Base-by-base conservation (phyloP, 2,888 invertebrate genomes). In the Chrysolina oricalcia region DNA sequence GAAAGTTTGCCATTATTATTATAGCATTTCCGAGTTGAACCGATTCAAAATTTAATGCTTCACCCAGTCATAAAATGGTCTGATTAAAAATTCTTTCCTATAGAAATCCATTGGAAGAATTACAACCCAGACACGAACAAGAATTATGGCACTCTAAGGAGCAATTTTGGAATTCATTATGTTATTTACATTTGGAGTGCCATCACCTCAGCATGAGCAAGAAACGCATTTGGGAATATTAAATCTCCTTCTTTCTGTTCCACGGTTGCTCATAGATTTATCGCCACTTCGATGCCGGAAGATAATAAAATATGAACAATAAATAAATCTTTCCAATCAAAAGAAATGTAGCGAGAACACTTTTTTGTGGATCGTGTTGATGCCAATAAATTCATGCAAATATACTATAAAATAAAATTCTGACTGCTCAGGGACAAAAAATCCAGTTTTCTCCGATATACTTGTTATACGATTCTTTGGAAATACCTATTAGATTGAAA, bases 111-210 rank as follows among this genome's bases (percentile, higher is more conserved):
- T 81, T 80, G 80, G 79, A 80, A 78, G 76, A 81, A 81, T 81
- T 79, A 79, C 79, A 78, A 70, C 66, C 70, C 78, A 78, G 79
- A 79, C 76, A 75, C 79, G 76, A 77, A 81, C 72, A 79, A 80
- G 77, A 81, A 70, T 81, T 81, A 81, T 81, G 75, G 78, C 78
- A 75, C 81, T 80, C 81, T 27, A 76, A 81, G 81, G 81, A 80
- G 80, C 81, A 80, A 81, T 81, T 81, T 78, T 73, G 75, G 72
- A 80, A 81, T 81, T 81, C 80, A 81, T 80, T 75, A 72, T 78
- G 76, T 78, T 78, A 81, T 80, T 81, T 81, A 80, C 81, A 81
- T 81, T 75, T 81, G 74, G 78, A 80, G 80, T 74, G 74, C 65
- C 77, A 72, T 69, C 70, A 63, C 66, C 66, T 64, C 66, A 53